Evolutionary conservation across 2,888 invertebrate genomes (phyloP).

Genomic region (Heliconius erato): DNA sequence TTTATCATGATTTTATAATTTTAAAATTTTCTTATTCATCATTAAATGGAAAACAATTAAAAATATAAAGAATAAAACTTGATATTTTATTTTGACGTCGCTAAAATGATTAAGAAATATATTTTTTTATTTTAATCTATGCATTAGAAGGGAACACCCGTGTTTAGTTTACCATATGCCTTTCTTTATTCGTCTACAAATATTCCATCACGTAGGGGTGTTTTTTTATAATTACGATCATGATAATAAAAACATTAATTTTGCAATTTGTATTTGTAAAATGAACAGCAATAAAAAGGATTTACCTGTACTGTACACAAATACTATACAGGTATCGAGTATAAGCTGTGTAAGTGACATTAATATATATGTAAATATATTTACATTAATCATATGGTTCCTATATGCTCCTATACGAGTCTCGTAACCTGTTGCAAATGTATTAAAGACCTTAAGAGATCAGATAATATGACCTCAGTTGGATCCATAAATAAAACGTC

Average conservation of each 20-base stretch:
- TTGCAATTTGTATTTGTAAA: conserved; percentile 1
- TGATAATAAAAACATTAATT: background rate
- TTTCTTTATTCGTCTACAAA: background rate
- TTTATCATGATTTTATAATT: too few relatives aligned
- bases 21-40: too few relatives aligned
- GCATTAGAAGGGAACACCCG: too few relatives aligned
- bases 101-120: too few relatives aligned
- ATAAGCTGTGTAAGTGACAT: background rate
- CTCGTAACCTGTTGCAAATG: conserved; percentile 37
- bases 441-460: conserved; percentile 67
- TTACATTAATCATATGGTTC: conserved; percentile 16
- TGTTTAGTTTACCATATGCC: background rate
- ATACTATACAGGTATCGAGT: background rate
- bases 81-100: too few relatives aligned
- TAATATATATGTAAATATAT: conserved; percentile 30
- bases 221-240: background rate
- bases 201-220: background rate
- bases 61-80: too few relatives aligned
- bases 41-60: too few relatives aligned
- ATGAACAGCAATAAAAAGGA: background rate
- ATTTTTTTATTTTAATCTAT: background rate
- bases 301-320: background rate
- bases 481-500: conserved; percentile 78
- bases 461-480: conserved; percentile 69
- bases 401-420: background rate